Percentiles rank a stretch among this genome's conserved stretches.
phyloP scores from a whole-genome alignment of 2,113 vertebrate species.

The Paratilapia polleni region DNA sequence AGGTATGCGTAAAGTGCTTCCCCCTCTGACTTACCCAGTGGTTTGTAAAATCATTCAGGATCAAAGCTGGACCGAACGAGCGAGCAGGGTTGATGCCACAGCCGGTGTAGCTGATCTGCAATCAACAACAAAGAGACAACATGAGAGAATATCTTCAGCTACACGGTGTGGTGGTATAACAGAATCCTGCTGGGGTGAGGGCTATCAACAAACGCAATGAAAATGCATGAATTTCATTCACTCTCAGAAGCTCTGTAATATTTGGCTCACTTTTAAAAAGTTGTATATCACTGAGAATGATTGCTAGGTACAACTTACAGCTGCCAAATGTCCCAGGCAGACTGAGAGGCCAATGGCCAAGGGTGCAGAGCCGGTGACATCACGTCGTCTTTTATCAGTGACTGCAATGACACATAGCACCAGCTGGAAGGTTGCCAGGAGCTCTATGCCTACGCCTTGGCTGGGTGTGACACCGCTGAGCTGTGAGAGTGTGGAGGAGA shows the following conservation, averaged over 20 bases:
- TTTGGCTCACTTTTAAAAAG: neutral
- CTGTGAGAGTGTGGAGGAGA: constrained; percentile 52
- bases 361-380: constrained; percentile 89
- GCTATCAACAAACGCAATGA: neutral
- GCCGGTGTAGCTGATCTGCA: constrained; percentile 95
- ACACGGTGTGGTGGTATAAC: neutral
- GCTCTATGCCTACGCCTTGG: constrained; percentile 93
- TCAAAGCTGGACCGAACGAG: constrained; percentile 91
- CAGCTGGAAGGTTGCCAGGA: constrained; percentile 94
- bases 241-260: neutral
- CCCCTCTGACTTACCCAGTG: constrained; percentile 89
- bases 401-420: constrained; percentile 95
- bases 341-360: constrained; percentile 95
- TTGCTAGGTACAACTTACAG: constrained; percentile 81
- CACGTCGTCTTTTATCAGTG: constrained; percentile 91
- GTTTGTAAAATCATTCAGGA: constrained; percentile 85
- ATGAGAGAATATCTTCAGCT: constrained; percentile 14
- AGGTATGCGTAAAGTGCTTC: constrained; percentile 9
- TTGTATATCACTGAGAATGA: neutral
- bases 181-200: neutral
- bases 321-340: constrained; percentile 91
- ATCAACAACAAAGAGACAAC: constrained; percentile 26
- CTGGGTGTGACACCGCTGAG: constrained; percentile 80
- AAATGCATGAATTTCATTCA: neutral
- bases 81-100: constrained; percentile 98